These are phyloP conservation scores for Hypsibius dujardini DNA, from an alignment of 1,140 invertebrate genomes.

Conservation along the genomic window DNA sequence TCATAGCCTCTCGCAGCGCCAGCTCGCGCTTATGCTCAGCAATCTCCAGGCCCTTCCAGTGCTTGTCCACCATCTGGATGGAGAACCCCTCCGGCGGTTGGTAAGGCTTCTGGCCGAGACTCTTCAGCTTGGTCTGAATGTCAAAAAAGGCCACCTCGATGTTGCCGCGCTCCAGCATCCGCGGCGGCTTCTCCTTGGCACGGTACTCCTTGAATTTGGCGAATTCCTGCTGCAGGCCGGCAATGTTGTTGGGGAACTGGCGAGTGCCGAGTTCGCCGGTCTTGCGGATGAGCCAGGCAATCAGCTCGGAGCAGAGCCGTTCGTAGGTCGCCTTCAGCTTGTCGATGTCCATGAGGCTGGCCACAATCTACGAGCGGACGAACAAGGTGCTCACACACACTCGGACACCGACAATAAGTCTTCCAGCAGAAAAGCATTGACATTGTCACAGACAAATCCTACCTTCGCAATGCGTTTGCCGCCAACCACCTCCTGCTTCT, in stretches of 20 bases:
- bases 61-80: constrained; percentile 75
- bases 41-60: constrained; percentile 77
- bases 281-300: constrained; percentile 82
- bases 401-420: no score
- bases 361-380: constrained; percentile 57
- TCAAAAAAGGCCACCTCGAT: constrained; percentile 90
- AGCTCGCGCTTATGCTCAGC: constrained; percentile 85
- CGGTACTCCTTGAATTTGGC: constrained; percentile 82
- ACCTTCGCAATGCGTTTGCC: constrained; percentile 91
- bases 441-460: constrained; percentile 27
- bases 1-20: constrained; percentile 68
- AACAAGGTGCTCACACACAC: no score
- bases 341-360: constrained; percentile 84
- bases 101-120: constrained; percentile 71
- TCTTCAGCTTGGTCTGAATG: constrained; percentile 87
- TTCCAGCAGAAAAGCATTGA: no score
- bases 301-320: constrained; percentile 55
- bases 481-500: constrained; percentile 96
- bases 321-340: constrained; percentile 74
- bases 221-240: constrained; percentile 79
- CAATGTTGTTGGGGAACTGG: constrained; percentile 81
- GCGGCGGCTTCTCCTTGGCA: constrained; percentile 90
- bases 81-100: constrained; percentile 67
- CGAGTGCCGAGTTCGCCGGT: constrained; percentile 63
- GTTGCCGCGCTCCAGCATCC: constrained; percentile 70